Evolutionary conservation across 2,888 invertebrate genomes (phyloP), one percentile per base, ranked within the genome.

Genomic region (Cheiracanthium punctorium): DNA sequence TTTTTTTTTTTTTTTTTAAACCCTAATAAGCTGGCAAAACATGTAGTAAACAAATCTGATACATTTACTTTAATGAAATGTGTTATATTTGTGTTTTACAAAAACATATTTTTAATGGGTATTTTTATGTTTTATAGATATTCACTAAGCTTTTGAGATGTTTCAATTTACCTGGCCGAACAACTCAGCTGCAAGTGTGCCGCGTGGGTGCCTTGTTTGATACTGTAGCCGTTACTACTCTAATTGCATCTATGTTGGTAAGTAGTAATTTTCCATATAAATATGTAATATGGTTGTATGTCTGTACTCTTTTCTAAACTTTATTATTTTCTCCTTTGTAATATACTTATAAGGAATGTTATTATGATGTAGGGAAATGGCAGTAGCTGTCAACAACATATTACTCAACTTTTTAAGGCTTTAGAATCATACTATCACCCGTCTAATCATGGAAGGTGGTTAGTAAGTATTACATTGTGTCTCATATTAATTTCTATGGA

Each of bases 351-450:
- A 7, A 37, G 4, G 37, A 7, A 37, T 37, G 37, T 10, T 37
- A 37, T 37, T 10, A 10, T 37, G 10, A n/a, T n/a, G 43, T 64
- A 82, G 84, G 86, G 88, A 48, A 69, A 76, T 88, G 88, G 77
- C 76, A 90, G 37, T 89, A 90, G 87, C 37, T 88, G 65, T 0
- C 94, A 96, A 90, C 93, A 93, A 73, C 95, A 96, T 90, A 92
- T 98, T 75, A 94, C 94, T 81, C 95, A 95, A 90, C 95, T 98
- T 90, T 94, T 98, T 90, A 95, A 94, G 89, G 95, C 96, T 0
- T 93, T 97, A 2, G 96, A 96, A 91, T 95, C 96, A 4, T 98
- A 96, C 92, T 94, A 95, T 90, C 96, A 98, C 92, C 96, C 96
- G 75, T 97, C 97, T 0, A 98, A 98, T 91, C 92, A 93, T 48